A percentile compares a stretch with the other conserved stretches of the same genome.
Evolutionary conservation across 37 sponge, comb jelly and placozoan genomes (phyloP).

Genomic region (Aphrocallistes beatrix): DNA sequence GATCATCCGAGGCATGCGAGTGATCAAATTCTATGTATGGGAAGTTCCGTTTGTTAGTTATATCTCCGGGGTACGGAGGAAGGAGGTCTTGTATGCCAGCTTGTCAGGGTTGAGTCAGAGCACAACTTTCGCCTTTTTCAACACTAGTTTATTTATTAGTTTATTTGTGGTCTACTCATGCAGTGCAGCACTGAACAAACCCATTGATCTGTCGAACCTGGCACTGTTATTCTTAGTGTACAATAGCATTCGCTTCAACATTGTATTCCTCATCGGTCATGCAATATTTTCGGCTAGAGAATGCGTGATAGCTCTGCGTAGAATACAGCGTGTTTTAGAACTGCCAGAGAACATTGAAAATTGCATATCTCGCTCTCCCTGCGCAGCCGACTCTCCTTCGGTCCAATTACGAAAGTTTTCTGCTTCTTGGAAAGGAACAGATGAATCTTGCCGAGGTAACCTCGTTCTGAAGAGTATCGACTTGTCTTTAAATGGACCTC

Average conservation of each 20-base stretch:
- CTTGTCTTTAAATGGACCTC: not conserved
- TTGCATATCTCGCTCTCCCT: not conserved
- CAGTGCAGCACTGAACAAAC: not conserved
- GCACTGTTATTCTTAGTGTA: not conserved
- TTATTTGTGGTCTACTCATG: not conserved
- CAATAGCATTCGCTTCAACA: not conserved
- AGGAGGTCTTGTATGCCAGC: not conserved
- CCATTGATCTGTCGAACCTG: not conserved
- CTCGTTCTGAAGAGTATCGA: not conserved
- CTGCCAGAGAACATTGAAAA: not conserved
- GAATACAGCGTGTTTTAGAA: not conserved
- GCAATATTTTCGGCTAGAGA: not conserved
- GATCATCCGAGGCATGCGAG: not conserved
- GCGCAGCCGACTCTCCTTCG: not conserved
- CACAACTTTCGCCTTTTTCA: conserved; percentile 3
- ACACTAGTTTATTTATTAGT: not conserved
- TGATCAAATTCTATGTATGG: not conserved
- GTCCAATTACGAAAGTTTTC: not conserved
- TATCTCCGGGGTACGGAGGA: not conserved
- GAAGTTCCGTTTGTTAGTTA: not conserved
- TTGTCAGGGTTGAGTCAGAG: not conserved
- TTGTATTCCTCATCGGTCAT: not conserved
- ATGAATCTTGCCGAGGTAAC: not conserved
- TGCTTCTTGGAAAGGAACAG: not conserved
- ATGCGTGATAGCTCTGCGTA: not conserved